A percentile compares a stretch with the other conserved stretches of the same genome.
phyloP scores from a whole-genome alignment of 2,113 vertebrate species.

The Ariopsis seemanni region DNA sequence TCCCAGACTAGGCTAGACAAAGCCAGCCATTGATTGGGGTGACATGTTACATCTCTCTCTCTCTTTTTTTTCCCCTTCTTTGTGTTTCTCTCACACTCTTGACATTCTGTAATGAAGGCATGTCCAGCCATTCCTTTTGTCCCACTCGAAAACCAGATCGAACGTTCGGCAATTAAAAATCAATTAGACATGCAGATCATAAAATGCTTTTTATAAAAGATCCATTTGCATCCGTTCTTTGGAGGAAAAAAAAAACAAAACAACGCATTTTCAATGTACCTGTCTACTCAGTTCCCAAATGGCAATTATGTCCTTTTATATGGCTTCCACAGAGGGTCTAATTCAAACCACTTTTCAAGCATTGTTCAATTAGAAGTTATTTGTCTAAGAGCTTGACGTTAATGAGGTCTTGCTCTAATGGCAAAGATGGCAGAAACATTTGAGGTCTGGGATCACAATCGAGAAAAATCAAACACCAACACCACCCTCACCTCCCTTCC shows the following conservation, averaged over 20 bases:
- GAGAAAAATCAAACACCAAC: constrained; percentile 18
- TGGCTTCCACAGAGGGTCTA: constrained; percentile 72
- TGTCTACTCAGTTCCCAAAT: constrained; percentile 69
- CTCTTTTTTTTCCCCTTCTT: constrained; percentile 36
- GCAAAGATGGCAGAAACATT: constrained; percentile 56
- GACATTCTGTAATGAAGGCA: background rate
- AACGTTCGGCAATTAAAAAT: constrained; percentile 17
- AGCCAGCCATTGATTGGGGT: constrained; percentile 74
- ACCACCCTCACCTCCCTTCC: background rate
- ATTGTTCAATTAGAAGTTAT: constrained; percentile 77
- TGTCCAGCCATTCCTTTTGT: background rate
- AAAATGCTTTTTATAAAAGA: constrained; percentile 6
- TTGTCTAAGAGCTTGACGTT: constrained; percentile 76
- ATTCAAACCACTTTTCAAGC: constrained; percentile 67
- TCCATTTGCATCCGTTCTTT: constrained; percentile 25
- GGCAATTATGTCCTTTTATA: constrained; percentile 76
- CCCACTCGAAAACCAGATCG: constrained; percentile 5
- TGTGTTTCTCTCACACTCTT: constrained; percentile 22
- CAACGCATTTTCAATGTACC: constrained; percentile 19
- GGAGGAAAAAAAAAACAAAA: background rate
- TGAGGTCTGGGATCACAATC: constrained; percentile 58
- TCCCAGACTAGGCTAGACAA: constrained; percentile 69
- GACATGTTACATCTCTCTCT: constrained; percentile 76
- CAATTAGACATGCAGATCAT: constrained; percentile 2
- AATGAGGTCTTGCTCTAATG: constrained; percentile 69